Evolutionary conservation across 2,797 vertebrate species (phyloP), one percentile per base, ranked within the genome.

Genomic region (Coracias cyanogaster): DNA sequence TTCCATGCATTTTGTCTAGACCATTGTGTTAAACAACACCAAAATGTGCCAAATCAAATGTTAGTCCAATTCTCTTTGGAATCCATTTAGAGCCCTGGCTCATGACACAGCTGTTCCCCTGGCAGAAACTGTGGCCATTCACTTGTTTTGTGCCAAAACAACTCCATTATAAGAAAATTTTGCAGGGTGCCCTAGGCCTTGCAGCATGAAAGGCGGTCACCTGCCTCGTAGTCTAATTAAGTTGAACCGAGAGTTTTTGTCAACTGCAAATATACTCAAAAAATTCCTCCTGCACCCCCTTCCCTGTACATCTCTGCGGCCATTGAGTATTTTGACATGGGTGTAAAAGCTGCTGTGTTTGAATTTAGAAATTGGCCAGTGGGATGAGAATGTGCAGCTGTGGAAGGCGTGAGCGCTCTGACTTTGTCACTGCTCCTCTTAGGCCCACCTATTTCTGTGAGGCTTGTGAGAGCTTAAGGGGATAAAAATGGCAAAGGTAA

Each of bases 331-430:
- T 96, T 97, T 93, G 86, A 95, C 93, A 90, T 1, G 57, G 74
- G 67, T 17, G 29, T 92, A 89, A 96, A 93, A 85, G 94, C 94
- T 94, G 81, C 86, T 86, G 94, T 1, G 84, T 93, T 96, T 97
- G 90, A 96, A 96, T 96, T 96, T 97, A 97, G 96, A 94, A 97
- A 87, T 96, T 93, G 90, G 83, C 93, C 96, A 89, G 95, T 96
- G 90, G 94, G 96, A 97, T 93, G 95, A 97, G 96, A 97, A 97
- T 96, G 96, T 96, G 96, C 96, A 97, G 95, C 95, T 96, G 96
- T 95, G 93, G 90, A 94, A 94, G 52, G 86, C 86, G 6, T 0
- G 93, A 94, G 90, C 77, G 92, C 74, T 92, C 78, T 2, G 10
- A 73, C 92, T 90, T 93, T 52, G 64, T 93, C 92, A 92, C 92